Evolutionary conservation across 1,140 invertebrate species (phyloP).

Genomic region (Trichomalopsis sarcophagae): DNA sequence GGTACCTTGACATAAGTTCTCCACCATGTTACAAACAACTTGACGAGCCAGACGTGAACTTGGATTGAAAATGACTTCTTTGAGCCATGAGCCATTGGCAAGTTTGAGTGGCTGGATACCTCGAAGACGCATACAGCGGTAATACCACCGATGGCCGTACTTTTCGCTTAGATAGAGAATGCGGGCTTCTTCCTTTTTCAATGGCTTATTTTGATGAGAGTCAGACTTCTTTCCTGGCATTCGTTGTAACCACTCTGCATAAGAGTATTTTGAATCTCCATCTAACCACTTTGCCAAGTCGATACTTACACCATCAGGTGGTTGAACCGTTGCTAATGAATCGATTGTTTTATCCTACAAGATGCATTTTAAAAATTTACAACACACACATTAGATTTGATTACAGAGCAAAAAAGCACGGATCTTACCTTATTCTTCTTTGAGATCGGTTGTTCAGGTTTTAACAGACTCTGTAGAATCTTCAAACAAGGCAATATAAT

Average conservation of each 20-base stretch:
- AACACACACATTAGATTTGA: not conserved
- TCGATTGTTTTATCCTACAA: conserved; percentile 76
- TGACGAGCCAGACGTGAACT: conserved; percentile 91
- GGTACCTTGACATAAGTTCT: conserved; percentile 85
- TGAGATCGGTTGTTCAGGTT: conserved; percentile 78
- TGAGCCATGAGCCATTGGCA: conserved; percentile 86
- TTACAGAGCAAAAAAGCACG: not conserved
- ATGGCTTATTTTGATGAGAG: conserved; percentile 59
- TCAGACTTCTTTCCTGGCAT: conserved; percentile 73
- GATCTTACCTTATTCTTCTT: conserved; percentile 75
- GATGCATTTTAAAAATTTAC: not conserved
- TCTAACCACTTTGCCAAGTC: conserved; percentile 86
- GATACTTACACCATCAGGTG: conserved; percentile 80
- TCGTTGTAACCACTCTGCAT: conserved; percentile 81
- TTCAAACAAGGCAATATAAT: conserved; percentile 89
- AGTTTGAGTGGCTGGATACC: conserved; percentile 74
- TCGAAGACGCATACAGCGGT: conserved; percentile 66
- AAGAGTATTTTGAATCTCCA: conserved; percentile 84
- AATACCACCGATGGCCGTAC: conserved; percentile 81
- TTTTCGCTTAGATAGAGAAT: conserved; percentile 85
- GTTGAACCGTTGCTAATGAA: conserved; percentile 73
- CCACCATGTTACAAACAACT: conserved; percentile 91
- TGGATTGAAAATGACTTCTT: conserved; percentile 92
- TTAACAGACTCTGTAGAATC: conserved; percentile 87
- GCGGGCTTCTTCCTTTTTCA: conserved; percentile 74